Percentiles rank a stretch among this genome's conserved stretches.
These are phyloP conservation scores for Drosophila aldrichi DNA, from an alignment of 2,888 invertebrate species.

Conservation along the genomic window DNA sequence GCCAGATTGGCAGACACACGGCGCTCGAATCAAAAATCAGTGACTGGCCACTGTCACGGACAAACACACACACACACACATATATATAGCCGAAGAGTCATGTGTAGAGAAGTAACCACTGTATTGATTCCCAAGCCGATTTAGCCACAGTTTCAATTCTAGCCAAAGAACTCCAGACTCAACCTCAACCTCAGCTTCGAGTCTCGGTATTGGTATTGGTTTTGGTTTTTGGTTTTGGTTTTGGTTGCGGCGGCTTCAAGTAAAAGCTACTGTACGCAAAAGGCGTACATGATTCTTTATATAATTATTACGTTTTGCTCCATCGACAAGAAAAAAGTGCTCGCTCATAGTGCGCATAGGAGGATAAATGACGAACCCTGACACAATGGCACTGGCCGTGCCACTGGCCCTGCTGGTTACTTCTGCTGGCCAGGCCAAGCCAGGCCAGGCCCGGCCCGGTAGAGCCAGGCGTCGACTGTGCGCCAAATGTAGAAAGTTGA, in stretches of 20 bases:
- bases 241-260: slow-evolving; percentile 48
- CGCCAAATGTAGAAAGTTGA: slow-evolving; percentile 70
- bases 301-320: slow-evolving; percentile 72
- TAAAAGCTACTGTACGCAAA: slow-evolving; percentile 64
- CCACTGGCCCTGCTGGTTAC: not conserved
- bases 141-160: slow-evolving; percentile 16
- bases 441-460: not conserved
- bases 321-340: slow-evolving; percentile 67
- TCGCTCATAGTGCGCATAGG: slow-evolving; percentile 61
- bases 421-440: no score
- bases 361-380: slow-evolving; percentile 62
- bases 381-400: slow-evolving; percentile 15
- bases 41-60: slow-evolving; percentile 48
- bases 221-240: not conserved
- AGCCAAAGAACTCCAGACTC: slow-evolving; percentile 18
- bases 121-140: slow-evolving; percentile 59
- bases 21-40: slow-evolving; percentile 51
- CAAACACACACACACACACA: slow-evolving; percentile 13
- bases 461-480: slow-evolving; percentile 28
- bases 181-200: slow-evolving; percentile 28
- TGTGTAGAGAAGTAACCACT: slow-evolving; percentile 22
- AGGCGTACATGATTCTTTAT: slow-evolving; percentile 65
- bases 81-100: slow-evolving; percentile 3
- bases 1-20: slow-evolving; percentile 61
- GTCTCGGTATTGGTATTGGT: not conserved